Percentiles rank a stretch among this genome's conserved stretches.
Conservation (phyloP, 2,888 invertebrate genomes). For the Lasius platythorax region DNA sequence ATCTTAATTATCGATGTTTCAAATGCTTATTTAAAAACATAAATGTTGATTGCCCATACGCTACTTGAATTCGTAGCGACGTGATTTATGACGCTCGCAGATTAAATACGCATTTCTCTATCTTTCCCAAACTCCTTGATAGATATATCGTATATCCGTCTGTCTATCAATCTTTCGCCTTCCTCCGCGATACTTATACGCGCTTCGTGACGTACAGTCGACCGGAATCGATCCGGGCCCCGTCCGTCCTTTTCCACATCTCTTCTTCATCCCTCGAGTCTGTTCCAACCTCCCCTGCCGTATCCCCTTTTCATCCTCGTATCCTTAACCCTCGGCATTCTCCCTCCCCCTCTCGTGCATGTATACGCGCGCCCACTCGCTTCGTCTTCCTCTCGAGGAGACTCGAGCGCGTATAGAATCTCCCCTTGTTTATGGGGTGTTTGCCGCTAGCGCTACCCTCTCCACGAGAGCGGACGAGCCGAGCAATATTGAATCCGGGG, state of each 20-base stretch:
- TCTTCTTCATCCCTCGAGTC: conserved; percentile 44
- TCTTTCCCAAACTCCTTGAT: conserved; percentile 40
- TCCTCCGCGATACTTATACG: conserved; percentile 44
- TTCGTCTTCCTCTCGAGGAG: conserved; percentile 56
- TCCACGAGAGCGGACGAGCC: conserved; percentile 64
- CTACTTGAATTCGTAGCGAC: conserved; percentile 17
- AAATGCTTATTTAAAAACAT: conserved; percentile 13
- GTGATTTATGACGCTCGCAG: conserved; percentile 38
- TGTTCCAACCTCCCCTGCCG: conserved; percentile 11
- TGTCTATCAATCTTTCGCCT: conserved; percentile 48
- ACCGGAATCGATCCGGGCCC: conserved; percentile 32
- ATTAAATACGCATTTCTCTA: conserved; percentile 51
- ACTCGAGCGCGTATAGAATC: conserved; percentile 75
- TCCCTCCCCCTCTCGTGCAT: conserved; percentile 20
- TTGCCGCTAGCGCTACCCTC: conserved; percentile 70
- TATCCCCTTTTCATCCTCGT: conserved; percentile 43
- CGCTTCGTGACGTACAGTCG: conserved; percentile 41
- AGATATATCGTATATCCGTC: conserved; percentile 59
- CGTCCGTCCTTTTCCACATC: conserved; percentile 48
- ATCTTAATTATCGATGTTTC: conserved; percentile 5
- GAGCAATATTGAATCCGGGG: conserved; percentile 76
- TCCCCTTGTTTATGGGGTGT: conserved; percentile 81
- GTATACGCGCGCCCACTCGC: conserved; percentile 42
- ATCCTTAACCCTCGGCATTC: conserved; percentile 47
- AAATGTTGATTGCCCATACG: background rate